These are phyloP conservation scores for Columbina picui DNA, from an alignment of 2,113 vertebrate genomes.

Conservation along the genomic window DNA sequence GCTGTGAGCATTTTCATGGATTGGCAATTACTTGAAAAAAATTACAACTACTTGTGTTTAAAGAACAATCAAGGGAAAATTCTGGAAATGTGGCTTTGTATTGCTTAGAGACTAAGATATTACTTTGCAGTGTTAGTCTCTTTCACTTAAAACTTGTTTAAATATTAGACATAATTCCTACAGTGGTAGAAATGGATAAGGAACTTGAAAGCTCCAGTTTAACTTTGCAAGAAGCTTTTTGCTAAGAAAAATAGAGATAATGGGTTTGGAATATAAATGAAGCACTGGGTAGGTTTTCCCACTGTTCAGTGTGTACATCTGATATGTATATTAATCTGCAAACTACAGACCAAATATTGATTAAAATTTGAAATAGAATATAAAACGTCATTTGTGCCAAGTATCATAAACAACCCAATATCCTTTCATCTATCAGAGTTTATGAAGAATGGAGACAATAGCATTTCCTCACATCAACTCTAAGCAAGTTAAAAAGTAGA, in stretches of 20 bases:
- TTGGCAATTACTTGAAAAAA: background rate
- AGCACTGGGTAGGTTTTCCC: background rate
- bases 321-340: background rate
- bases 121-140: background rate
- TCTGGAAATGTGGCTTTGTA: background rate
- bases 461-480: background rate
- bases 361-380: background rate
- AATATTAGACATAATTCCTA: background rate
- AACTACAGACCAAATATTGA: background rate
- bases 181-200: background rate
- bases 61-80: background rate
- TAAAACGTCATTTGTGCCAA: background rate
- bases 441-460: background rate
- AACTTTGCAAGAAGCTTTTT: constrained; percentile 11
- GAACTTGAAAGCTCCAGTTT: background rate
- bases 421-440: background rate
- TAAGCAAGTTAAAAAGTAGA: background rate
- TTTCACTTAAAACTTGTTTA: background rate
- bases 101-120: background rate
- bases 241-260: background rate
- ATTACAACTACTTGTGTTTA: background rate
- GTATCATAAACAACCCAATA: background rate
- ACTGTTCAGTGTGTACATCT: background rate
- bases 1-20: background rate
- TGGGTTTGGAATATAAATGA: background rate